A percentile compares a stretch with the other conserved stretches of the same genome.
Evolutionary conservation across 2,113 vertebrate genomes (phyloP).

Genomic region (Bothrops jararaca): DNA sequence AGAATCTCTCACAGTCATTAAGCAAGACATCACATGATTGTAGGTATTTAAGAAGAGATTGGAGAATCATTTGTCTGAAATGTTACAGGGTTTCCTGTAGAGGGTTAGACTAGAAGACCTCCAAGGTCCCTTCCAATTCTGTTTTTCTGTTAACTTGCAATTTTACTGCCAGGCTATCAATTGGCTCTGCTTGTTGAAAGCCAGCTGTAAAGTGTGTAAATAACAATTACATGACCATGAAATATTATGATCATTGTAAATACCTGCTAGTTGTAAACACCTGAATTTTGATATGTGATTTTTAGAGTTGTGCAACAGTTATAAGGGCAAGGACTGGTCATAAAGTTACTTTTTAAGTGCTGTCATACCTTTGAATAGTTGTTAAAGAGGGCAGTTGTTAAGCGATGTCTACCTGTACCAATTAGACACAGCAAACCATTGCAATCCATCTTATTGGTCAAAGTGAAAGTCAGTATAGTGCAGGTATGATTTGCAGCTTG

Average conservation of each 20-base stretch:
- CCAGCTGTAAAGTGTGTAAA: not conserved
- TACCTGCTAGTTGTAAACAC: not conserved
- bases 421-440: not conserved
- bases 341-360: not conserved
- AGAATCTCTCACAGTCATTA: not conserved
- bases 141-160: not conserved
- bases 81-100: not conserved
- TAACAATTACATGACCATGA: not conserved
- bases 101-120: not conserved
- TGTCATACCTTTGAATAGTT: not conserved
- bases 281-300: not conserved
- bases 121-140: not conserved
- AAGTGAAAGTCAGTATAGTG: not conserved
- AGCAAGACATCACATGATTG: not conserved
- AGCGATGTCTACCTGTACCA: not conserved
- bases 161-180: not conserved
- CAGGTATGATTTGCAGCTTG: not conserved
- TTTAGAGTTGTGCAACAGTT: not conserved
- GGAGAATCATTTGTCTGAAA: not conserved
- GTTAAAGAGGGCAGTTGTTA: not conserved
- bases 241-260: not conserved
- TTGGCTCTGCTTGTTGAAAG: not conserved
- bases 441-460: not conserved
- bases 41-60: not conserved
- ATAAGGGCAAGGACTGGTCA: not conserved